Percentiles rank a stretch among this genome's conserved stretches.
These are phyloP conservation scores for Leucophenga varia DNA, from an alignment of 1,140 invertebrate species.

Conservation along the genomic window DNA sequence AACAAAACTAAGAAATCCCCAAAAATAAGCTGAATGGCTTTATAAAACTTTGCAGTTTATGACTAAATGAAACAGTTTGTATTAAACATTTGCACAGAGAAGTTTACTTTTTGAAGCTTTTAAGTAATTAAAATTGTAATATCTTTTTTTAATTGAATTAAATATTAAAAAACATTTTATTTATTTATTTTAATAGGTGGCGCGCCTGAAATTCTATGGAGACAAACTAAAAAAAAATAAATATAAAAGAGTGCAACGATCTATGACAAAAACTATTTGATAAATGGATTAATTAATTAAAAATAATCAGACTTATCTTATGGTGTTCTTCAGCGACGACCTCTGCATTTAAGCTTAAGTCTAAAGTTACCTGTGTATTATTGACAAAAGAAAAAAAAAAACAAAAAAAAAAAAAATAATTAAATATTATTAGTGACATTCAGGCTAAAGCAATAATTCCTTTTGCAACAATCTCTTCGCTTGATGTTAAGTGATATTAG, in stretches of 20 bases:
- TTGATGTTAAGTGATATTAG: slow-evolving; percentile 51
- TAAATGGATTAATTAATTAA: slow-evolving; percentile 26
- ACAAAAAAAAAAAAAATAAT: no score
- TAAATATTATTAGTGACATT: slow-evolving; percentile 21
- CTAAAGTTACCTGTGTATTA: slow-evolving; percentile 22
- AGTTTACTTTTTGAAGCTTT: slow-evolving; percentile 17
- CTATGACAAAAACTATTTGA: slow-evolving; percentile 16
- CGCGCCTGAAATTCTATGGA: slow-evolving; percentile 32
- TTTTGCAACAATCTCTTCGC: slow-evolving; percentile 32
- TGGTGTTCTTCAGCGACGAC: no score
- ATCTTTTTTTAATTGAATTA: not conserved
- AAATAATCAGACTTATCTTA: slow-evolving; percentile 15
- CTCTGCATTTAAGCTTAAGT: slow-evolving; percentile 16
- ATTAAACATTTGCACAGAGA: slow-evolving; percentile 10
- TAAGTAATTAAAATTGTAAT: slow-evolving; percentile 1
- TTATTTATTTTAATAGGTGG: slow-evolving; percentile 27
- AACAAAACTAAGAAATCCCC: slow-evolving; percentile 16
- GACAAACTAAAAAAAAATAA: slow-evolving; percentile 11
- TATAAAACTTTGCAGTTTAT: slow-evolving; percentile 25
- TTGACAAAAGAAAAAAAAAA: no score
- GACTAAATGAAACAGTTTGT: slow-evolving; percentile 6
- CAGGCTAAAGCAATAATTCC: slow-evolving; percentile 15
- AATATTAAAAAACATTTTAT: not conserved
- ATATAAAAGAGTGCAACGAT: slow-evolving; percentile 21
- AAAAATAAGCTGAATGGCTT: slow-evolving; percentile 34